A percentile compares a stretch with the other conserved stretches of the same genome.
These are phyloP conservation scores for Erpetoichthys calabaricus DNA, from an alignment of 2,797 vertebrate genomes.

Conservation along the genomic window DNA sequence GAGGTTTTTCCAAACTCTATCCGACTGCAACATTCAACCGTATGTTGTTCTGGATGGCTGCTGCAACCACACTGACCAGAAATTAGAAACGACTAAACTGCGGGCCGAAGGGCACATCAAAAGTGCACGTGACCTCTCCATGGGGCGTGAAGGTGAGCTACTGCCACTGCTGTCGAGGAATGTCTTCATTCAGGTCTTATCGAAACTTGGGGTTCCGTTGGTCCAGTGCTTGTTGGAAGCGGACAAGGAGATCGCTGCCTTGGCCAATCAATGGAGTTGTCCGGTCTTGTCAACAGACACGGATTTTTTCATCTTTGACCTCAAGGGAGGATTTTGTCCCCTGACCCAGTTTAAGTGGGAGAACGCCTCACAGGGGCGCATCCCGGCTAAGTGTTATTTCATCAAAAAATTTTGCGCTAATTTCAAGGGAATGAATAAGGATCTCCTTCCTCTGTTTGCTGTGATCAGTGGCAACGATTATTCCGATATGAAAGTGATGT, in stretches of 20 bases:
- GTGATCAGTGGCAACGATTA: slow-evolving; percentile 49
- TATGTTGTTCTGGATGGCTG: slow-evolving; percentile 55
- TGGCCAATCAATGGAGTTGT: slow-evolving; percentile 52
- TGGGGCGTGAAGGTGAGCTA: slow-evolving; percentile 26
- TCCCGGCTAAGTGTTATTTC: slow-evolving; percentile 40
- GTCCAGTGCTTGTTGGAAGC: slow-evolving; percentile 55
- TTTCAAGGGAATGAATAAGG: slow-evolving; percentile 28
- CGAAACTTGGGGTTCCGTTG: slow-evolving; percentile 35
- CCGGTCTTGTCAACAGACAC: slow-evolving; percentile 51
- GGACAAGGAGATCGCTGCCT: slow-evolving; percentile 44
- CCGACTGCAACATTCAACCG: slow-evolving; percentile 34
- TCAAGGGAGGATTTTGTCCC: slow-evolving; percentile 45
- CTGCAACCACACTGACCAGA: slow-evolving; percentile 41
- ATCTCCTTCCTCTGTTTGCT: slow-evolving; percentile 48
- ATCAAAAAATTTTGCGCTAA: slow-evolving; percentile 30
- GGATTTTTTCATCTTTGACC: slow-evolving; percentile 53
- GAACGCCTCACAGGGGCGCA: slow-evolving; percentile 22
- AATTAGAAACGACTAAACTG: slow-evolving; percentile 36
- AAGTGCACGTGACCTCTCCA: slow-evolving; percentile 29
- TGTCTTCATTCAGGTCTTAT: slow-evolving; percentile 45
- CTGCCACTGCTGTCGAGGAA: slow-evolving; percentile 44
- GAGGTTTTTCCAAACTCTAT: slow-evolving; percentile 41
- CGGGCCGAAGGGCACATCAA: slow-evolving; percentile 41
- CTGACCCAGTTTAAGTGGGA: slow-evolving; percentile 48
- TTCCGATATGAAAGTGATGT: slow-evolving; percentile 19